phyloP scores from a whole-genome alignment of 2,113 vertebrate genomes.

The Apus apus region DNA sequence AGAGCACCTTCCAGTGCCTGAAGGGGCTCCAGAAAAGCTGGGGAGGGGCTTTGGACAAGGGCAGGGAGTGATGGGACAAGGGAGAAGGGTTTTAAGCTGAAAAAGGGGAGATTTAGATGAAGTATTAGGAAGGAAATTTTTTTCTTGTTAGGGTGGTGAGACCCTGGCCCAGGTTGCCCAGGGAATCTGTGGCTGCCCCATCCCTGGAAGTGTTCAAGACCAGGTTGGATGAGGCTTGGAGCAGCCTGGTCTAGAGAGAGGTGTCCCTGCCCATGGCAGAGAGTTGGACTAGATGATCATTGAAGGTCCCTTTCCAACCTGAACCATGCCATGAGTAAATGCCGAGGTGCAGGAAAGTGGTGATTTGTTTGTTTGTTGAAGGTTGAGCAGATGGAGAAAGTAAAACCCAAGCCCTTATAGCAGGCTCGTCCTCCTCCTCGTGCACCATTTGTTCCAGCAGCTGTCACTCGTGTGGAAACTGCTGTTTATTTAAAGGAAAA shows the following conservation, averaged over 20 bases:
- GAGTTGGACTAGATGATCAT: rapidly evolving
- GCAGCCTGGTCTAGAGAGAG: rapidly evolving
- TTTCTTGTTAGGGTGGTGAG: rapidly evolving
- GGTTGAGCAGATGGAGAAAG: neutral
- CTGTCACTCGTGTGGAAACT: rapidly evolving
- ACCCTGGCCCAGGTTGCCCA: neutral
- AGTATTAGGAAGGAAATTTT: neutral
- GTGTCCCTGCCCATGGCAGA: neutral
- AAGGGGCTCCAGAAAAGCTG: neutral
- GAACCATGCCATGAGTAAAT: neutral
- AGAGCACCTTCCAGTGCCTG: neutral
- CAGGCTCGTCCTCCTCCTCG: neutral
- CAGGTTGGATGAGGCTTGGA: rapidly evolving
- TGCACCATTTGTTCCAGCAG: rapidly evolving
- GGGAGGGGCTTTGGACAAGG: neutral
- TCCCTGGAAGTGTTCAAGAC: neutral
- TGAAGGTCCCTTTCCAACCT: neutral
- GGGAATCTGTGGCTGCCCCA: neutral
- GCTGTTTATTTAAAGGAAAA: neutral
- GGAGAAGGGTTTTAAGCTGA: rapidly evolving
- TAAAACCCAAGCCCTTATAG: neutral
- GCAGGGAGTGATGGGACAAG: neutral
- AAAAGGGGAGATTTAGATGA: neutral
- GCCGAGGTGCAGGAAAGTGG: neutral
- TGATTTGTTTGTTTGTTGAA: neutral